Evolutionary conservation across 2,888 invertebrate genomes (phyloP), one percentile per base, ranked within the genome.

Genomic region (Scaptomyza flava): DNA sequence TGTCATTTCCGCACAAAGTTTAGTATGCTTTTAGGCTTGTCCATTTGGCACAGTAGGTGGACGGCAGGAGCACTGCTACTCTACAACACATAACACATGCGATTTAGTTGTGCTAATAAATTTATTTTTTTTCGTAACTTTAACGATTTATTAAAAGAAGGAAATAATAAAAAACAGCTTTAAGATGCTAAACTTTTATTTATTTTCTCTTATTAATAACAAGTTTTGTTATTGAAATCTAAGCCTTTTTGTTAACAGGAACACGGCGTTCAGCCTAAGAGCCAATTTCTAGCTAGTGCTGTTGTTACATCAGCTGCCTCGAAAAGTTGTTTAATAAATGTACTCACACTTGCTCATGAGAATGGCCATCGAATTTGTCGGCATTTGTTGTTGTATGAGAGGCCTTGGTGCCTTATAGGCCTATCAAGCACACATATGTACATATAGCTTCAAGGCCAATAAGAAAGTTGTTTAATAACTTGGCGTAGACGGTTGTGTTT

Each of bases 271-370:
- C 9, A 5, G 9, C 9, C n/a, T 66, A 47, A 45, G 8, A 14
- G 9, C 30, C 43, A 34, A 30, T 59, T 56, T 50, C 46, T 64
- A 76, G 57, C 52, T 68, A 51, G n/a, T 42, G 54, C 51, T 68
- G 27, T 30, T 45, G 30, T 8, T n/a, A 9, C 27, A 8, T 33
- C n/a, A 33, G 17, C 27, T 14, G 7, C 36, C 30, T 43, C 69
- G 41, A 68, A 87, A 87, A 87, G 74, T 84, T 84, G 79, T 87
- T 87, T 84, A 87, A 84, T 87, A 84, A 87, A 87, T 85, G 83
- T 72, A 81, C 87, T 87, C 72, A 70, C 85, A 84, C 81, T 81
- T 78, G 83, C 70, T 69, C 62, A 72, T 53, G 64, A n/a, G 31
- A 48, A 58, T 63, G 70, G 34, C 66, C 83, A 77, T 69, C 64